Evolutionary conservation across 2,888 invertebrate genomes (phyloP).

Genomic region (Lasius fuliginosus): DNA sequence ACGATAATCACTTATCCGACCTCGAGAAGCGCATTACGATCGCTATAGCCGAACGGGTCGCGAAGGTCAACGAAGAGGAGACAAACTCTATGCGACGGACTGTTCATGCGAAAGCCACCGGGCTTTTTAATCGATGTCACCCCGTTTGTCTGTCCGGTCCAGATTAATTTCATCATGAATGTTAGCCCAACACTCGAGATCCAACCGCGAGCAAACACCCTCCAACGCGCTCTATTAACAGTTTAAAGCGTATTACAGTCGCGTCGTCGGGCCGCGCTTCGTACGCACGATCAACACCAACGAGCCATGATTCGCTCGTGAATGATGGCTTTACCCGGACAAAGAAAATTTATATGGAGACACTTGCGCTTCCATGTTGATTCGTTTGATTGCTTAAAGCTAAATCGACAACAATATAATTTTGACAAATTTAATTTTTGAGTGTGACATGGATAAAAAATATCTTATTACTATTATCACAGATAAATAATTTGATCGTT

Average conservation of each 20-base stretch:
- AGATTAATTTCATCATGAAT: conserved; percentile 86
- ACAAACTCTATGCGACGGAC: conserved; percentile 68
- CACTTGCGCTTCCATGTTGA: conserved; percentile 23
- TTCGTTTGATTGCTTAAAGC: not conserved
- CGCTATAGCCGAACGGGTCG: conserved; percentile 47
- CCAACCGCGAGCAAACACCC: conserved; percentile 84
- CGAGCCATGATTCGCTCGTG: conserved; percentile 30
- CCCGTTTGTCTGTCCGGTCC: conserved; percentile 71
- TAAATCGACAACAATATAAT: not conserved
- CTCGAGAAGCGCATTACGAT: not conserved
- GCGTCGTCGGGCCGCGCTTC: conserved; percentile 64
- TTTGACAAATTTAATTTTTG: not conserved
- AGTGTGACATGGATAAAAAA: not conserved
- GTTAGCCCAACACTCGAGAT: conserved; percentile 86
- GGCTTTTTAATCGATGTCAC: conserved; percentile 78
- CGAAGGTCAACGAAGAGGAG: conserved; percentile 64
- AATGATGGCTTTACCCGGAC: conserved; percentile 37
- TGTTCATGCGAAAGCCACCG: conserved; percentile 68
- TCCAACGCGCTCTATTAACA: conserved; percentile 81
- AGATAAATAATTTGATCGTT: not conserved
- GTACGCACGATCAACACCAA: conserved; percentile 52
- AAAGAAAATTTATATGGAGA: conserved; percentile 30
- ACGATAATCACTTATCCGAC: not conserved
- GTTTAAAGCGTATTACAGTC: conserved; percentile 82
- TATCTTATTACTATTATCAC: not conserved